Base-by-base conservation (phyloP, 2,113 vertebrate genomes). In the Ptilonorhynchus violaceus region DNA sequence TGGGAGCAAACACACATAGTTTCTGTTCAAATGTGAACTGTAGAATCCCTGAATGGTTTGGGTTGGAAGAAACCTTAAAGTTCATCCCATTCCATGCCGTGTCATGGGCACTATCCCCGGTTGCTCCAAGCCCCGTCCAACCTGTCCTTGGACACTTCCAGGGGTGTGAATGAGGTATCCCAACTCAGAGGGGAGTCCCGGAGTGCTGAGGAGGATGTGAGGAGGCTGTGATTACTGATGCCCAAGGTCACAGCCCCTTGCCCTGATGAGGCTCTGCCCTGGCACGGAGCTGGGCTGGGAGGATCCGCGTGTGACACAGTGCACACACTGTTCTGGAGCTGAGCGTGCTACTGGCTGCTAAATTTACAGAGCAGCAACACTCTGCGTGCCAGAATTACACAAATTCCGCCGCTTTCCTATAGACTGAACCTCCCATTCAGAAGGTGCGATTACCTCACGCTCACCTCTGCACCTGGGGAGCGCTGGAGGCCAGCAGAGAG, bases 391-490 rank as follows among this genome's bases (percentile, higher is more conserved):
- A 97, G 90, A 94, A 97, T 97, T 28, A 95, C 94, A 96, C 78
- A 72, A 96, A 97, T 96, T 79, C 96, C 30, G 2, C 78, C 81
- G 78, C 42, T 96, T 97, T 97, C 88, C 96, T 97, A 67, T 5
- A 94, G 96, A 96, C 97, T 95, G 59, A 97, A 92, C 85, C 89
- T 96, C 95, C 17, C 85, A 86, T 93, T 97, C 88, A 93, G 82
- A 59, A 92, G 88, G 93, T 84, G 85, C 17, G 89, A 95, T 97
- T 96, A 97, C 93, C 92, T 98, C 97, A 97, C 96, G 94, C 93
- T 92, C 94, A 96, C 95, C 96, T 96, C 95, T 93, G 96, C 97
- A 97, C 96, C 97, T 96, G 95, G 97, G 94, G 97, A 97, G 67
- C 62, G n/a, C 55, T 64, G 68, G 74, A 78, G 93, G 92, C 95